Conservation (phyloP, 2,113 vertebrate genomes). For the Nycticebus coucang region DNA sequence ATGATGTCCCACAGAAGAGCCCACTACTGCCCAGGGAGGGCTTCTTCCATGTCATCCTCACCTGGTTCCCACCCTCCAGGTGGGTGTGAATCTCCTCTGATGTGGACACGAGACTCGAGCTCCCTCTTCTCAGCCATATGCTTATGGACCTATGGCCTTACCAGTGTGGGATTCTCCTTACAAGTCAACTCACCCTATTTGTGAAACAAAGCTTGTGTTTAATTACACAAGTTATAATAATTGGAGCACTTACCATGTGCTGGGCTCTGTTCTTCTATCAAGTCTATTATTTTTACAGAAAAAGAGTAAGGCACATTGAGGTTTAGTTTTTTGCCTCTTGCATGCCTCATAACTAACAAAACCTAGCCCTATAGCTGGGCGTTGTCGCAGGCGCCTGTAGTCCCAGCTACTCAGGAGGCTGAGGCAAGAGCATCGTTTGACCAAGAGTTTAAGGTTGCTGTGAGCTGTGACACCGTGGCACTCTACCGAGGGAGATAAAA, state of each 20-base stretch:
- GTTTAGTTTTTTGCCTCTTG: neutral
- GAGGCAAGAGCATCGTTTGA: no score
- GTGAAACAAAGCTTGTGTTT: neutral
- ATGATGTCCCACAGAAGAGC: neutral
- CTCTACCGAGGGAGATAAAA: no score
- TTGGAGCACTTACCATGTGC: neutral
- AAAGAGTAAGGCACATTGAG: neutral
- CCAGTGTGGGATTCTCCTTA: neutral
- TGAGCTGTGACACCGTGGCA: no score
- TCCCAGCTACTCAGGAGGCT: no score
- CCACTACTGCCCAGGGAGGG: neutral
- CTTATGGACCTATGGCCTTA: neutral
- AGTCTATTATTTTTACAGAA: neutral
- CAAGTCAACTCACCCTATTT: neutral
- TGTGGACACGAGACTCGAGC: fast-evolving
- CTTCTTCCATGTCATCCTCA: neutral
- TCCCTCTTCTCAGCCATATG: neutral
- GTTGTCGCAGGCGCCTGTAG: no score
- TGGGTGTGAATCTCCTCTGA: neutral
- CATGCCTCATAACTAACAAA: neutral
- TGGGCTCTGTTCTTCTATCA: neutral
- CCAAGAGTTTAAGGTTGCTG: no score
- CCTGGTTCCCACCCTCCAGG: neutral
- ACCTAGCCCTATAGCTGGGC: neutral
- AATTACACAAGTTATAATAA: neutral